Conservation (phyloP, 2,113 vertebrate genomes). For the Xyrauchen texanus region DNA sequence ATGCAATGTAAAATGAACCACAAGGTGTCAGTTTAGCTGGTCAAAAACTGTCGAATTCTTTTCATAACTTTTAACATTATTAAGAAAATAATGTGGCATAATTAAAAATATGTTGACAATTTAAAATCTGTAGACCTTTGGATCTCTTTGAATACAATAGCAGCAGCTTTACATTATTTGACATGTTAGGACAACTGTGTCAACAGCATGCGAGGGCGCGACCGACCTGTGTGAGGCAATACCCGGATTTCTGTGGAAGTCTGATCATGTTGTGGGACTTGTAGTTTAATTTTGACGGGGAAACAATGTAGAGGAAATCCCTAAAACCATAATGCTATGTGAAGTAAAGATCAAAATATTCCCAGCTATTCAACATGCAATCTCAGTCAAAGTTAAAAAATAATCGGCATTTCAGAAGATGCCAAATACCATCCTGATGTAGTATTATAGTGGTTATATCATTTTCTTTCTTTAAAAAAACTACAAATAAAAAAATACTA, state of each 20-base stretch:
- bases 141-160: background rate
- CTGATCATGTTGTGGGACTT: background rate
- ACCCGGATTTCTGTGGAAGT: slow-evolving; percentile 17
- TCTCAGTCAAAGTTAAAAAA: too few relatives aligned
- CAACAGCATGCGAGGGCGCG: slow-evolving; percentile 32
- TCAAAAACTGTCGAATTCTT: background rate
- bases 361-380: background rate
- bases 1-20: background rate
- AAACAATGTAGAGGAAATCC: background rate
- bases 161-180: background rate
- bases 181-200: slow-evolving; percentile 29
- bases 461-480: too few relatives aligned
- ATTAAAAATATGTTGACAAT: background rate
- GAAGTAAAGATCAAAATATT: background rate
- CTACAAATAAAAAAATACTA: too few relatives aligned
- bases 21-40: background rate
- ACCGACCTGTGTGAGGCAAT: slow-evolving; percentile 36
- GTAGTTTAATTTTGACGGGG: background rate
- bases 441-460: background rate
- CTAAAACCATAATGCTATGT: background rate
- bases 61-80: too few relatives aligned
- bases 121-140: background rate
- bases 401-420: too few relatives aligned
- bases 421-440: background rate
- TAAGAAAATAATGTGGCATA: too few relatives aligned